Conservation (phyloP, 1,140 invertebrate species). For the Drosophila nasuta region DNA sequence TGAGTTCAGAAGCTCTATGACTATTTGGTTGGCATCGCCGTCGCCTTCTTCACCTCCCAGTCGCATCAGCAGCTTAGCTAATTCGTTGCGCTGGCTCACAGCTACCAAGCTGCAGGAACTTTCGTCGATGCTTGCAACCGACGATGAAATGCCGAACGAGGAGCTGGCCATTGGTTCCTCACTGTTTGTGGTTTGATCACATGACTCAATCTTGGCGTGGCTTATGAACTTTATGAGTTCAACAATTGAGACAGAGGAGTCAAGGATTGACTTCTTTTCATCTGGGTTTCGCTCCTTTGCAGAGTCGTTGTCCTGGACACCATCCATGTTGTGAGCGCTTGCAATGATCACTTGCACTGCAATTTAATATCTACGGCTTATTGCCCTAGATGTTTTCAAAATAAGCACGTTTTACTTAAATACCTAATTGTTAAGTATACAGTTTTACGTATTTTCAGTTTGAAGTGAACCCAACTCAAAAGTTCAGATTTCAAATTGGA, state of each 20-base stretch:
- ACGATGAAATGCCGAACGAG: conserved; percentile 3
- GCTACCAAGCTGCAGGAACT: conserved; percentile 22
- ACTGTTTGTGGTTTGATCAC: conserved; percentile 19
- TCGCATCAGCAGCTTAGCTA: conserved; percentile 40
- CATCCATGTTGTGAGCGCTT: conserved; percentile 28
- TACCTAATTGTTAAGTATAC: conserved; percentile 23
- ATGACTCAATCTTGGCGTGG: conserved; percentile 2
- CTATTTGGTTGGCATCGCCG: conserved; percentile 60
- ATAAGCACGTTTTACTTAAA: conserved; percentile 20
- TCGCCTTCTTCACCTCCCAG: conserved; percentile 58
- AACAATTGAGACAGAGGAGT: neutral
- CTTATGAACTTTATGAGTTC: conserved; percentile 24
- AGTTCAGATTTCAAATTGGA: conserved; percentile 4
- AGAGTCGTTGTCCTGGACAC: conserved; percentile 21
- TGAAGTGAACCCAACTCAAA: conserved; percentile 9
- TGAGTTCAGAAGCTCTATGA: conserved; percentile 52
- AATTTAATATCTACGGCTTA: conserved; percentile 21
- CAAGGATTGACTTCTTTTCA: neutral
- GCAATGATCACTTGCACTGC: conserved; percentile 8
- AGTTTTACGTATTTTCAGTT: conserved; percentile 24
- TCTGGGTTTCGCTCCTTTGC: conserved; percentile 9
- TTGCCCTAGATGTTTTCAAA: conserved; percentile 30
- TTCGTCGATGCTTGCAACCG: conserved; percentile 8
- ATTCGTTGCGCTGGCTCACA: conserved; percentile 49
- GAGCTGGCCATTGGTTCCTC: conserved; percentile 34